Base-by-base conservation (phyloP, 1,140 invertebrate genomes). In the Eurosta solidaginis region DNA sequence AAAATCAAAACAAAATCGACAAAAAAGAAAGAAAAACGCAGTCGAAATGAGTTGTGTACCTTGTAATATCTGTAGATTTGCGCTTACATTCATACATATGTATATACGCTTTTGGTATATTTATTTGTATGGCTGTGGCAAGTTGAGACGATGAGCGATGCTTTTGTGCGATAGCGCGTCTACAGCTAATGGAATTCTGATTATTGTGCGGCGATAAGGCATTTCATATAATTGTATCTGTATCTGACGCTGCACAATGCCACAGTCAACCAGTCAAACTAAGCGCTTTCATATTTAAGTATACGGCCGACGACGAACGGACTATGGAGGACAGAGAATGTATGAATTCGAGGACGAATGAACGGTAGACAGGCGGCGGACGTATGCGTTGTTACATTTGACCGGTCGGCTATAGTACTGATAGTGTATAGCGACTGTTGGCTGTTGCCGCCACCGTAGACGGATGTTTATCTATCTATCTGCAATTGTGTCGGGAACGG, bases 151-250 rank as follows among this genome's bases (percentile, higher is more conserved):
- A 45, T 45, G 50, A 59, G 52, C 59, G 84, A 85, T 85, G 84
- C 83, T 85, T 85, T 82, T 82, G 77, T 78, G 81, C 80, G 84
- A 85, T 85, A 85, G 85, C 84, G 83, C 83, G 83, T 85, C 84
- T 85, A 85, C 85, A 83, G 85, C 85, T 86, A 86, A 86, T 86
- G 85, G 85, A 86, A 86, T 86, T 86, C 85, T 86, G 85, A 86
- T 86, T 86, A 86, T 86, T 86, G 85, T 83, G 85, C 86, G 83
- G 82, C 82, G 85, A 86, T 86, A 86, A 86, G 83, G 68, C 83
- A 83, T 84, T 86, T 84, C 85, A 85, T 86, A 83, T 86, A 86
- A 86, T 86, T 86, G 85, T 86, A 86, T 86, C 83, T 86, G 80
- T 81, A 83, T 83, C 81, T 83, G 81, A 83, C 83, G 74, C 49